Evolutionary conservation across 2,888 invertebrate genomes (phyloP).

Genomic region (Leuctra nigra): DNA sequence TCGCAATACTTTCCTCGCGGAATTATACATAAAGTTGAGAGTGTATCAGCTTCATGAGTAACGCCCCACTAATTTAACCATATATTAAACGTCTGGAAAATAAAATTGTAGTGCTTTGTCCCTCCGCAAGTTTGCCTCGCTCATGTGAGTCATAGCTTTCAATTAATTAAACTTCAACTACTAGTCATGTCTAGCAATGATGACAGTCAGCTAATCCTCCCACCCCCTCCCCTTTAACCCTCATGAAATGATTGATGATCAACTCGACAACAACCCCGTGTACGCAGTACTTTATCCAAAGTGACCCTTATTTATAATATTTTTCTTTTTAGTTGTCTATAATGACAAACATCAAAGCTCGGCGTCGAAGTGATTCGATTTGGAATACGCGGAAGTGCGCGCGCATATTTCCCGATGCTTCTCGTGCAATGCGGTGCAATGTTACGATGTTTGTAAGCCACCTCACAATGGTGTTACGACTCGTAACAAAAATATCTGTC

Average conservation of each 20-base stretch:
- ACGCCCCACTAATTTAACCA: too few species aligned
- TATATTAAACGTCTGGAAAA: too few species aligned
- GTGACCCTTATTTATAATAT: conserved; percentile 2
- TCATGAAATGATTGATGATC: too few species aligned
- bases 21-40: too few species aligned
- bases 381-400: conserved; percentile 7
- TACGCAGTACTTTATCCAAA: neutral
- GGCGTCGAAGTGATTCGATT: neutral
- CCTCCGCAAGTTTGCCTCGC: too few species aligned
- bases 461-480: neutral
- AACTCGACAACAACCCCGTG: neutral
- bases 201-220: neutral
- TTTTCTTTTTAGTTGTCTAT: neutral
- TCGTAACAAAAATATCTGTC: conserved; percentile 4
- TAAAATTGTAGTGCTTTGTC: too few species aligned
- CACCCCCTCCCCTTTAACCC: neutral
- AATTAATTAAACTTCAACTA: too few species aligned
- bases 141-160: too few species aligned
- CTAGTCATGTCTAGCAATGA: too few species aligned
- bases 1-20: too few species aligned
- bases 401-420: neutral
- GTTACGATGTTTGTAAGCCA: neutral
- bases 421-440: conserved; percentile 4
- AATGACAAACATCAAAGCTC: neutral
- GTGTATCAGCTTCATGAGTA: too few species aligned